Evolutionary conservation across 2,797 vertebrate species (phyloP).

Genomic region (Discoglossus pictus): DNA sequence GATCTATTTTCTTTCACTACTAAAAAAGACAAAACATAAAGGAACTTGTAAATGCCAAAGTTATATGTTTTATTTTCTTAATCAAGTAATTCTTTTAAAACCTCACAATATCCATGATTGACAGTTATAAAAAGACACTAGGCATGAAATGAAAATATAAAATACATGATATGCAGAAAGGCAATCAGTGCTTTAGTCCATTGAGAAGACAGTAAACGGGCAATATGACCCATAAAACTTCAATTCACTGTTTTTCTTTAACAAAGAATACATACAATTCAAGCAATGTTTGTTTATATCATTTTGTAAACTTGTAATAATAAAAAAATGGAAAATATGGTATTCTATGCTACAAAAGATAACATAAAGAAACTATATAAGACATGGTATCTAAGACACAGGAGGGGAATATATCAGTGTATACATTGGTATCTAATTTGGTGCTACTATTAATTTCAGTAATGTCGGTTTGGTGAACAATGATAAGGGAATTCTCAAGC

Average conservation of each 20-base stretch:
- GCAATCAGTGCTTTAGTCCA: slow-evolving; percentile 73
- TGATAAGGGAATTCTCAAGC: no score
- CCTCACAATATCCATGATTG: slow-evolving; percentile 76
- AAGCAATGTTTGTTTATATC: slow-evolving; percentile 69
- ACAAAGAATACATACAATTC: slow-evolving; percentile 64
- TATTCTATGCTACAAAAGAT: slow-evolving; percentile 72
- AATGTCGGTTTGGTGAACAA: no score
- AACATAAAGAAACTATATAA: slow-evolving; percentile 74
- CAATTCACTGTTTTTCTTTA: slow-evolving; percentile 57
- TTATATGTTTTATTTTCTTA: slow-evolving; percentile 79
- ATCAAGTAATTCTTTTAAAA: slow-evolving; percentile 76
- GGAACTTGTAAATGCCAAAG: slow-evolving; percentile 68
- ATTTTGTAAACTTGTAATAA: slow-evolving; percentile 76
- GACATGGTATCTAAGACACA: slow-evolving; percentile 72
- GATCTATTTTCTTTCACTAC: no score
- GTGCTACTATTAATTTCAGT: no score
- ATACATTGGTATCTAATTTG: slow-evolving; percentile 77
- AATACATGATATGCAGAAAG: slow-evolving; percentile 74
- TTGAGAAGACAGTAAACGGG: slow-evolving; percentile 60
- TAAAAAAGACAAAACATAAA: slow-evolving; percentile 36
- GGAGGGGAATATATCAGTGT: slow-evolving; percentile 62
- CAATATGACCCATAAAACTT: slow-evolving; percentile 61
- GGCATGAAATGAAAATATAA: slow-evolving; percentile 73
- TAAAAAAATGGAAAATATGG: slow-evolving; percentile 72
- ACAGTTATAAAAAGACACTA: slow-evolving; percentile 70